Conservation (phyloP, 1,140 invertebrate genomes). For the Cherax destructor region DNA sequence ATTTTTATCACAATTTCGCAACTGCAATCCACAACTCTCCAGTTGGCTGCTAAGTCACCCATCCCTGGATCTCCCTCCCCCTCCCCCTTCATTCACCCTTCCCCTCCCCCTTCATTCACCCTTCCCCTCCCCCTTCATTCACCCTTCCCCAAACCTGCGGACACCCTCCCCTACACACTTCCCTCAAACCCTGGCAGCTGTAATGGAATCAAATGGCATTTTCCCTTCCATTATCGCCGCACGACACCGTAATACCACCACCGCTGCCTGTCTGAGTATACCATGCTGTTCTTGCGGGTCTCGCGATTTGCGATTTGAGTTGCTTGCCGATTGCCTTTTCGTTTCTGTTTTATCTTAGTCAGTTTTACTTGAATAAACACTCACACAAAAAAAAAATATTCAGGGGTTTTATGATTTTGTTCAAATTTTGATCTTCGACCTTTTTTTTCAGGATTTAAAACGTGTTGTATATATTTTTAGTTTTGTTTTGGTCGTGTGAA, state of each 20-base stretch:
- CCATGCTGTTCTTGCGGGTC: background rate
- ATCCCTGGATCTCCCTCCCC: background rate
- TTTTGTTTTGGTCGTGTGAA: no score
- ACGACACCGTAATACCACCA: background rate
- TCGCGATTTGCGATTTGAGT: no score
- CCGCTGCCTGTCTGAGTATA: background rate
- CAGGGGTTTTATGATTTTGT: no score
- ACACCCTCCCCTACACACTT: background rate
- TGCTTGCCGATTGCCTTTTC: no score
- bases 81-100: background rate
- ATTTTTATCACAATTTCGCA: no score
- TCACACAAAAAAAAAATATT: no score
- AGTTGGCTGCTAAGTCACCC: background rate
- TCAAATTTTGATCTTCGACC: no score
- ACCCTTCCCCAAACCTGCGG: background rate
- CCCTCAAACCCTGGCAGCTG: background rate
- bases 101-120: no score
- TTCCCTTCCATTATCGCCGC: background rate
- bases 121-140: background rate
- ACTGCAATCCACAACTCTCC: background rate
- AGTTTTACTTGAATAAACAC: no score
- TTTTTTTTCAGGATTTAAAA: no score
- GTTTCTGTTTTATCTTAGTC: no score
- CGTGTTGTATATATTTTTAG: no score
- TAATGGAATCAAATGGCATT: constrained; percentile 1